Conservation (phyloP, 2,113 vertebrate genomes). For the Thryonomys swinderianus region DNA sequence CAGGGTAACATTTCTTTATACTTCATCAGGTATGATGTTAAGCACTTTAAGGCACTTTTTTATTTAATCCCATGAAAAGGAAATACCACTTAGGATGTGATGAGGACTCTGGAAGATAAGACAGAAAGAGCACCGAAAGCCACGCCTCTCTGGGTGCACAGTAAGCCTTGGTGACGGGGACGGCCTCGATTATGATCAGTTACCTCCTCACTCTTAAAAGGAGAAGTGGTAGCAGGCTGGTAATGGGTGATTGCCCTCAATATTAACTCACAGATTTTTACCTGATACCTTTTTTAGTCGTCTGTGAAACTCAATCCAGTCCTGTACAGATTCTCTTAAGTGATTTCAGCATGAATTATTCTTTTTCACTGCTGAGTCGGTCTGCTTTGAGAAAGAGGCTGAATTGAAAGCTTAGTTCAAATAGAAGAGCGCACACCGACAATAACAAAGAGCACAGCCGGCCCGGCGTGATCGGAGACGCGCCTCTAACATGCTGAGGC, state of each 20-base stretch:
- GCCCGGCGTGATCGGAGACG: neutral
- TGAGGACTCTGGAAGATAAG: conserved; percentile 43
- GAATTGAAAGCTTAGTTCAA: neutral
- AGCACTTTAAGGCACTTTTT: conserved; percentile 43
- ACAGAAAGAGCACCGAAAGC: conserved; percentile 57
- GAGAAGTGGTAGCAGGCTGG: neutral
- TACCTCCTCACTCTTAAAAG: conserved; percentile 6
- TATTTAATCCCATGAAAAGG: conserved; percentile 39
- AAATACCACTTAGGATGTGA: conserved; percentile 50
- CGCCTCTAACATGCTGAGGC: neutral
- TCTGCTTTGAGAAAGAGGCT: neutral
- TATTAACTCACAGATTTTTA: conserved; percentile 50
- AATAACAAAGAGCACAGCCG: neutral
- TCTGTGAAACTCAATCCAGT: conserved; percentile 52
- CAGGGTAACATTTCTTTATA: conserved; percentile 1
- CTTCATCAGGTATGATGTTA: neutral
- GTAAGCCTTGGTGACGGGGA: neutral
- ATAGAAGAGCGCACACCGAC: neutral
- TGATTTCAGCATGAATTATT: neutral
- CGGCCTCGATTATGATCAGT: conserved; percentile 45
- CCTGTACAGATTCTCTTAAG: neutral
- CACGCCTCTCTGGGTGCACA: neutral
- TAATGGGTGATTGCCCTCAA: conserved; percentile 32
- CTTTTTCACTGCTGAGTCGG: conserved; percentile 19
- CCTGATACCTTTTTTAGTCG: conserved; percentile 18